Conservation (phyloP, 92 coral and sea anemone genomes). For the Epizoanthus rinbou region DNA sequence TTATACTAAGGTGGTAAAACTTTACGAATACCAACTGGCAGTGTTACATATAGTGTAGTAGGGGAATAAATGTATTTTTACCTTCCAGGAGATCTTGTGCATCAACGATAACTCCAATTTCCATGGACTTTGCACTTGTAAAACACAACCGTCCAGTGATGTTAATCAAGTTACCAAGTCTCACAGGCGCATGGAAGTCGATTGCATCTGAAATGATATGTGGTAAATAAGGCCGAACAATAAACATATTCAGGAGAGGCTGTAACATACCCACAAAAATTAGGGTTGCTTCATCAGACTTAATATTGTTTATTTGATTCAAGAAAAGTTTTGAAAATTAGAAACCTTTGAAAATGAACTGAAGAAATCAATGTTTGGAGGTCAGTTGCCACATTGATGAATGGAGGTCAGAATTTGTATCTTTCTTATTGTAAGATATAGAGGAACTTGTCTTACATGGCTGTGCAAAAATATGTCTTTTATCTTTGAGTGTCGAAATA, state of each 20-base stretch:
- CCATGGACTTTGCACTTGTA: conserved; percentile 88
- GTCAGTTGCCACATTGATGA: too few relatives aligned
- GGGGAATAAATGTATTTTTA: conserved; percentile 12
- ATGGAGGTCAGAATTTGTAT: too few relatives aligned
- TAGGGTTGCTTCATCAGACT: too few relatives aligned
- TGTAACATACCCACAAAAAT: too few relatives aligned
- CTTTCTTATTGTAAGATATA: too few relatives aligned
- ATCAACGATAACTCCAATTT: conserved; percentile 88
- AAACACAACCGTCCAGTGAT: conserved; percentile 78
- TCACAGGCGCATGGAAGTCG: conserved; percentile 93
- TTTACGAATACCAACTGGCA: neutral
- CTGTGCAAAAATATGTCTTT: too few relatives aligned
- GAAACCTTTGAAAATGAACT: too few relatives aligned
- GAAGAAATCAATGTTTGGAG: too few relatives aligned
- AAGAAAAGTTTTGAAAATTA: too few relatives aligned
- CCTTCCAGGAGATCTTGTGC: conserved; percentile 85
- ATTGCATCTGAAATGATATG: conserved; percentile 75
- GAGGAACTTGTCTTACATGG: too few relatives aligned
- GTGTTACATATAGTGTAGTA: neutral
- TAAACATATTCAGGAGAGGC: neutral
- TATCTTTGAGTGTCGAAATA: too few relatives aligned
- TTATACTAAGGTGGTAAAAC: neutral
- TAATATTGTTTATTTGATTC: too few relatives aligned
- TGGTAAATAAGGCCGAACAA: neutral
- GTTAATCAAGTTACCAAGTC: conserved; percentile 80